phyloP scores from a whole-genome alignment of 92 coral and sea anemone genomes.

The Virgularia gustaviana region DNA sequence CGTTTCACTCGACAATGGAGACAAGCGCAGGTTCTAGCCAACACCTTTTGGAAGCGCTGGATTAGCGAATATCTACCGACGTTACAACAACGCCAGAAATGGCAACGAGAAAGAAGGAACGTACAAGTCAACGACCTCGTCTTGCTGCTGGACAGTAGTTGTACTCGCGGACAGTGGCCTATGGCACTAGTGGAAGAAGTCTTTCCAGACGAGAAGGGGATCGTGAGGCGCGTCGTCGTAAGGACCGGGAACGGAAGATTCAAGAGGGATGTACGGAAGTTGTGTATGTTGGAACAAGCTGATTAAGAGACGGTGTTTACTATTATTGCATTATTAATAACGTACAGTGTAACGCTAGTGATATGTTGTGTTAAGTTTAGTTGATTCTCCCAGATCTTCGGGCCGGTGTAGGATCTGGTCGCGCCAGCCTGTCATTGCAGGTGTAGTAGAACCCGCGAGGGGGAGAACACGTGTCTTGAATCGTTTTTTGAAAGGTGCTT shows the following conservation, averaged over 20 bases:
- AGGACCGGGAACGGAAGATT: conserved; percentile 17
- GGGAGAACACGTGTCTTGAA: too few species aligned
- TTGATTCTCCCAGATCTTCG: too few species aligned
- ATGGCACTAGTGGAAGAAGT: conserved; percentile 26
- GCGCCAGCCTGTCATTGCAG: too few species aligned
- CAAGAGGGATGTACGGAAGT: conserved; percentile 19
- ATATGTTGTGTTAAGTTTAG: too few species aligned
- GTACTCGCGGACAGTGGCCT: conserved; percentile 32
- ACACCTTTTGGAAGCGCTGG: conserved; percentile 33
- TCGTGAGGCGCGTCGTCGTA: conserved; percentile 13
- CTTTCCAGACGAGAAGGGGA: conserved; percentile 28
- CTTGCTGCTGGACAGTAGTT: conserved; percentile 9
- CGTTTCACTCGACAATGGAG: conserved; percentile 12
- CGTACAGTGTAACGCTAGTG: too few species aligned
- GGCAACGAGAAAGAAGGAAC: conserved; percentile 23
- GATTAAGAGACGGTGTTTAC: too few species aligned
- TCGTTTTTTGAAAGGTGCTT: too few species aligned
- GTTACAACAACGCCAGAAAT: conserved; percentile 19
- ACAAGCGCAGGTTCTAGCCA: conserved; percentile 27
- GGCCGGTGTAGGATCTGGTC: too few species aligned
- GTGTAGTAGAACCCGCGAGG: too few species aligned
- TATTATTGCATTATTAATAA: too few species aligned
- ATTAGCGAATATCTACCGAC: conserved; percentile 35
- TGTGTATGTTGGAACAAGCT: too few species aligned
- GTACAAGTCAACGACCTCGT: conserved; percentile 16